Evolutionary conservation across 2,888 invertebrate genomes (phyloP), one percentile per base, ranked within the genome.

Genomic region (Mesorhabditis sp.): DNA sequence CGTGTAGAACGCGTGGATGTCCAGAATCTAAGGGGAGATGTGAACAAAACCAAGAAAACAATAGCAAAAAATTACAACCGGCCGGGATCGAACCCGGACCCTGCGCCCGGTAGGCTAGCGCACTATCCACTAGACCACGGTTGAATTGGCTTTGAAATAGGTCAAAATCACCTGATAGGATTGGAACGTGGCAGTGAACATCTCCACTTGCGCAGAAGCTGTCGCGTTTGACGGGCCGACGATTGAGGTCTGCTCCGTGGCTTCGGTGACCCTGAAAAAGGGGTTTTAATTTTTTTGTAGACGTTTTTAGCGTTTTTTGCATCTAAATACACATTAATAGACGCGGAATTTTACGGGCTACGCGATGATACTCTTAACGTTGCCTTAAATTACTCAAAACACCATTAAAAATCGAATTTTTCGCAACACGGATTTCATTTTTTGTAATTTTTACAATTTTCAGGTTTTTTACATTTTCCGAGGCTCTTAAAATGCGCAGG

Each of bases 1-100:
- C 0, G 78, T 79, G 45, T 71, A 70, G 73, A 80, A 80, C 5
- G 79, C 74, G 63, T 75, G 76, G 43, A 78, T 62, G 67, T 79
- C 79, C 4, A 80, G 72, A n/a, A 80, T 72, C 72, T 74, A 73
- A 44, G 63, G 67, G 58, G 62, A 43, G 41, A 71, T 69, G 63
- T 66, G 28, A 28, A 28, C 1, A 28, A 28, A 28, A 1, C 28
- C 28, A 28, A 28, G 2, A 28, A 28, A 28, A 2, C 28, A 28
- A 28, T 1, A 28, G 28, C 28, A 28, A 28, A 2, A 28, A 28
- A 28, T 28, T 2, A 28, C 28, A 28, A 28, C 28, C 28, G 28
- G 28, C 28, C 28, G 28, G 2, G 28, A 28, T 28, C 2, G 28
- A 28, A 28, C 28, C 28, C 28, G 28, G 28, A 28, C 28, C 28